Evolutionary conservation across 2,888 invertebrate species (phyloP).

Genomic region (Scaptomyza polygonia): DNA sequence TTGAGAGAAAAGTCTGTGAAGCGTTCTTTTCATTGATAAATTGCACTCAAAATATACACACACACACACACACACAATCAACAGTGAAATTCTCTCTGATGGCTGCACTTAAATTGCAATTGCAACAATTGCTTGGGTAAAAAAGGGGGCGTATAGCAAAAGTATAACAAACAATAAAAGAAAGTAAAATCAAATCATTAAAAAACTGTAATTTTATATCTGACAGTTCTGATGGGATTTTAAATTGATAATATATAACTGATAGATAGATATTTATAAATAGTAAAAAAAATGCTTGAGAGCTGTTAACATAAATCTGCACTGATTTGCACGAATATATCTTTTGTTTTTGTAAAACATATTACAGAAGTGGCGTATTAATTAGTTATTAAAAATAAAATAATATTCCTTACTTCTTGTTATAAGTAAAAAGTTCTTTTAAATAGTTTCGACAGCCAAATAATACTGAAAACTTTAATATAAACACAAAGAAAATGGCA

Average conservation of each 20-base stretch:
- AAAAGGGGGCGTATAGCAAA: slow-evolving; percentile 34
- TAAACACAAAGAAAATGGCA: too few relatives aligned
- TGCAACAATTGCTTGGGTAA: slow-evolving; percentile 25
- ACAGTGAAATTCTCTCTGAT: slow-evolving; percentile 8
- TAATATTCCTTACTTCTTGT: too few relatives aligned
- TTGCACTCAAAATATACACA: slow-evolving; percentile 29
- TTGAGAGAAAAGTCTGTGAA: slow-evolving; percentile 7
- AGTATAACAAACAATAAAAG: too few relatives aligned
- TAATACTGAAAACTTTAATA: too few relatives aligned
- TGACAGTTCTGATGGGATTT: slow-evolving; percentile 28
- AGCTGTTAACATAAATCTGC: neutral
- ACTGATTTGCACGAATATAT: too few relatives aligned
- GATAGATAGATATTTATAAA: slow-evolving; percentile 1
- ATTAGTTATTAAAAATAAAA: too few relatives aligned
- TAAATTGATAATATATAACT: too few relatives aligned
- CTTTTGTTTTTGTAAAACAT: too few relatives aligned
- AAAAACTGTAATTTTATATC: slow-evolving; percentile 26
- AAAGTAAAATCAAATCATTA: slow-evolving; percentile 13
- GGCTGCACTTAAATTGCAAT: slow-evolving; percentile 36
- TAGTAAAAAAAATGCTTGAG: neutral
- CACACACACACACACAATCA: slow-evolving; percentile 32
- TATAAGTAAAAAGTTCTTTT: too few relatives aligned
- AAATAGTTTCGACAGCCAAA: too few relatives aligned
- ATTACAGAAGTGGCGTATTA: too few relatives aligned
- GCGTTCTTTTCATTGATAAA: slow-evolving; percentile 26